A percentile compares a stretch with the other conserved stretches of the same genome.
Evolutionary conservation across 64 coral and sea anemone species (phyloP).

Genomic region (Actinia tenebrosa): DNA sequence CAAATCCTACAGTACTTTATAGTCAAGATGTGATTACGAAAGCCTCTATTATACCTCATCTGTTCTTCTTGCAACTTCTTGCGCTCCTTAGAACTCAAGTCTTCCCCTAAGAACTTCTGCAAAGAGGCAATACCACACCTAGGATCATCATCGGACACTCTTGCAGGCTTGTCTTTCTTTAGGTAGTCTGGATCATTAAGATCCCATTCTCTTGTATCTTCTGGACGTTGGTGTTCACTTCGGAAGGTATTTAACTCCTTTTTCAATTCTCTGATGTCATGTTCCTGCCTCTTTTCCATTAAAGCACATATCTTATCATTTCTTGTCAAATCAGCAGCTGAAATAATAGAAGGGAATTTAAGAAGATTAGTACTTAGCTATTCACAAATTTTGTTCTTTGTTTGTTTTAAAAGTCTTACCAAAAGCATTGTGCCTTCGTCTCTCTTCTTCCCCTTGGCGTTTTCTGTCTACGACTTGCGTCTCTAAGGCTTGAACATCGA

Average conservation of each 20-base stretch:
- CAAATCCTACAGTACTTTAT: too few relatives aligned
- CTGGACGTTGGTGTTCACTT: constrained; percentile 67
- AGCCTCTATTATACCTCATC: constrained; percentile 48
- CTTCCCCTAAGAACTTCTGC: constrained; percentile 96
- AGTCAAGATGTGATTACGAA: too few relatives aligned
- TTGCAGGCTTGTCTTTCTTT: constrained; percentile 97
- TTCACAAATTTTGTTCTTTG: background rate
- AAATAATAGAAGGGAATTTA: background rate
- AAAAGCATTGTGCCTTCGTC: constrained; percentile 82
- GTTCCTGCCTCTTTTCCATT: constrained; percentile 85
- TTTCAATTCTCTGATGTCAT: constrained; percentile 91
- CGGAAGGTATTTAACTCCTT: constrained; percentile 88
- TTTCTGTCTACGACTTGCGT: constrained; percentile 71
- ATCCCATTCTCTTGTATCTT: constrained; percentile 80
- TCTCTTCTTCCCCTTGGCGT: constrained; percentile 65
- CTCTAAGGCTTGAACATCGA: constrained; percentile 82
- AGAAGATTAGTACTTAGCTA: background rate
- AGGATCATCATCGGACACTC: constrained; percentile 96
- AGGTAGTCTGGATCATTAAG: constrained; percentile 94
- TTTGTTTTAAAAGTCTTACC: constrained; percentile 30
- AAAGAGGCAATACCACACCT: constrained; percentile 87
- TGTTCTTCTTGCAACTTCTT: constrained; percentile 92
- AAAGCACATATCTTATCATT: constrained; percentile 91
- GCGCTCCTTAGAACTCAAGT: constrained; percentile 75
- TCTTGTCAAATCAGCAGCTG: constrained; percentile 93